Evolutionary conservation across 2,888 invertebrate genomes (phyloP), one percentile per base, ranked within the genome.

Genomic region (Ernsta delagoae): DNA sequence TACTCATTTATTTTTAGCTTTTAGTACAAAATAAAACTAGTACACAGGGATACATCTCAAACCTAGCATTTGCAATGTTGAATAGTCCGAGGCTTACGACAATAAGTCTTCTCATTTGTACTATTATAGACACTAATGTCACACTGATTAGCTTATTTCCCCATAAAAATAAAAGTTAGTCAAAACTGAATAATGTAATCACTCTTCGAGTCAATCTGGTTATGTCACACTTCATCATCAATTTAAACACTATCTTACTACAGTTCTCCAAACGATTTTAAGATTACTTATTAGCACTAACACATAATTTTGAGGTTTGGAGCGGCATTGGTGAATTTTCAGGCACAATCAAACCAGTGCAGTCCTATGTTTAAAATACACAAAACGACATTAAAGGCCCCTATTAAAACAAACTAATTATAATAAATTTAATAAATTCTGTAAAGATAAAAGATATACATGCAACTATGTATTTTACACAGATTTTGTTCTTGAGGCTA

Each of bases 11-110:
- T 92, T 92, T 88, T 92, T 92, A 93, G 92, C 92, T 93, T 94
- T 93, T 93, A 93, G 93, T 94, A 93, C 93, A 94, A 94, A 93
- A 94, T 93, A 94, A 93, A 94, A 93, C 93, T 94, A 93, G 93
- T 93, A 93, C 93, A 94, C 93, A 91, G 92, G 93, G 92, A 91
- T 94, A 93, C 93, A 94, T 92, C 90, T 93, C 92, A 93, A 93
- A 92, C 92, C 92, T 94, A 94, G 90, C 90, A 92, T 93, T 93
- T 90, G 90, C 90, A 93, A 89, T 92, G 93, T 90, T 92, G 92
- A 93, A 92, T 92, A 90, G 91, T 92, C 92, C 88, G 92, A 92
- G 90, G 92, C 92, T 92, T 94, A 93, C 90, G 92, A 92, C 93
- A 91, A 93, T 93, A 93, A 94, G 94, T 94, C 94, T 94, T 94